These are phyloP conservation scores for Brachionus sp. DNA, from an alignment of 1,140 invertebrate genomes.

Conservation along the genomic window DNA sequence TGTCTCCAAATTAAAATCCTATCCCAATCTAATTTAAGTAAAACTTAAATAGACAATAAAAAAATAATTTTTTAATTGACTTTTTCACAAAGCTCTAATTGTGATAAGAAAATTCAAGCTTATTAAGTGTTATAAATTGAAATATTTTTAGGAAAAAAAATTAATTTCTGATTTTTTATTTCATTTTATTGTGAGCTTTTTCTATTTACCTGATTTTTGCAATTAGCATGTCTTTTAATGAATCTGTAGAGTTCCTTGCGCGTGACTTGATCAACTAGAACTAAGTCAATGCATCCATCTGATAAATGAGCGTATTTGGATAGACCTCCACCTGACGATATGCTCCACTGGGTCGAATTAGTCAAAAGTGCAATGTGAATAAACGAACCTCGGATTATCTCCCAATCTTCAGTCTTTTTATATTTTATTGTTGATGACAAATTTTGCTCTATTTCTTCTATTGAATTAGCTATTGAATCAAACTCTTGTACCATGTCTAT, in stretches of 20 bases:
- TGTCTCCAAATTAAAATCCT: too few species aligned
- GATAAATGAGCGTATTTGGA: slow-evolving; percentile 55
- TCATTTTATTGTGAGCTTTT: too few species aligned
- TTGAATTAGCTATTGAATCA: slow-evolving; percentile 26
- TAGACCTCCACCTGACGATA: slow-evolving; percentile 52
- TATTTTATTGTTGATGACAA: not conserved
- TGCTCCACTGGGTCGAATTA: slow-evolving; percentile 47
- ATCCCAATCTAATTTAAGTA: too few species aligned
- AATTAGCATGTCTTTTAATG: slow-evolving; percentile 53
- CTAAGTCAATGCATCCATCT: slow-evolving; percentile 54
- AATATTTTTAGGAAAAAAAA: too few species aligned
- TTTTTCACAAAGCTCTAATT: too few species aligned
- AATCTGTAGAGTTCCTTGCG: slow-evolving; percentile 55
- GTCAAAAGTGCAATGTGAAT: slow-evolving; percentile 7
- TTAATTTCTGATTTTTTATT: too few species aligned
- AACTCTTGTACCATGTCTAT: not conserved
- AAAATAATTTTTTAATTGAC: too few species aligned
- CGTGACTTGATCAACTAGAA: slow-evolving; percentile 52
- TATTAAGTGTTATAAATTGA: too few species aligned
- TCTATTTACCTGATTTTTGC: slow-evolving; percentile 56
- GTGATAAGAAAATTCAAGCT: too few species aligned
- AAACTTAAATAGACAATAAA: too few species aligned
- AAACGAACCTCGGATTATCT: not conserved
- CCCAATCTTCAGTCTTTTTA: not conserved
- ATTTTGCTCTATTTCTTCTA: slow-evolving; percentile 15